phyloP scores from a whole-genome alignment of 2,113 vertebrate genomes.

The Heloderma charlesbogerti region DNA sequence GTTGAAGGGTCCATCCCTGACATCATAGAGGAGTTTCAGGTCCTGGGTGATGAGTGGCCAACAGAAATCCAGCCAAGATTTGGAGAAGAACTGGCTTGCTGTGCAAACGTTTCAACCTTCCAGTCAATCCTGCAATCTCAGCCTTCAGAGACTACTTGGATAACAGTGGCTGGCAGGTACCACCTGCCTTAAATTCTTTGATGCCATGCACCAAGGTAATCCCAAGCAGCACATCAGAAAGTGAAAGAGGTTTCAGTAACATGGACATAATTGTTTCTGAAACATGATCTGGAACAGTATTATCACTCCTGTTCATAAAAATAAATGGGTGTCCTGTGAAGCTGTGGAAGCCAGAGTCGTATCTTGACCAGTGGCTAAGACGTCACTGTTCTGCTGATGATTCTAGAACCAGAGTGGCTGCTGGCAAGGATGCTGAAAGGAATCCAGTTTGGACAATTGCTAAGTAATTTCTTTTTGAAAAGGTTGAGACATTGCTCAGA shows the following conservation, averaged over 20 bases:
- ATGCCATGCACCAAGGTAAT: not conserved
- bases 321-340: not conserved
- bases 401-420: too few species aligned
- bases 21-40: not conserved
- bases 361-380: too few species aligned
- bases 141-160: too few species aligned
- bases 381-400: too few species aligned
- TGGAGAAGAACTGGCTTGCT: not conserved
- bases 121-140: too few species aligned
- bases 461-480: too few species aligned
- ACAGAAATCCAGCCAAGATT: not conserved
- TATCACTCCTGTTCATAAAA: not conserved
- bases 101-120: not conserved
- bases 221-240: not conserved
- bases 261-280: not conserved
- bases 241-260: not conserved
- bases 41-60: not conserved
- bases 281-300: not conserved
- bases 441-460: too few species aligned
- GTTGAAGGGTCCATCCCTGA: not conserved
- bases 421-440: too few species aligned
- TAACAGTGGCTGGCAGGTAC: not conserved
- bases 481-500: too few species aligned
- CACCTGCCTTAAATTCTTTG: not conserved
- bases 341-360: too few species aligned